These are phyloP conservation scores for Ichneumoninae sp. DNA, from an alignment of 2,888 invertebrate genomes.

Conservation along the genomic window DNA sequence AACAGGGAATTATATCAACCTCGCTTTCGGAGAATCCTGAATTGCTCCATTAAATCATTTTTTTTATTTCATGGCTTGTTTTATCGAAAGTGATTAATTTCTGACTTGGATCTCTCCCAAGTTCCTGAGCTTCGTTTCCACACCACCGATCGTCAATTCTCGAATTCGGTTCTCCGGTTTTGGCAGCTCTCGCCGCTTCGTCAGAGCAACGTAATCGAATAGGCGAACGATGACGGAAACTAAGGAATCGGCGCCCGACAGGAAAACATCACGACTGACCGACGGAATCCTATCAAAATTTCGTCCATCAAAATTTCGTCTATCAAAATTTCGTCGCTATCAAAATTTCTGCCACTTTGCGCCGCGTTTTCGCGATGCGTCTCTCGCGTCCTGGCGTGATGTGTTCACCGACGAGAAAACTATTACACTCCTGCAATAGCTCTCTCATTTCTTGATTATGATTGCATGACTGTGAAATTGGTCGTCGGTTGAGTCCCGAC, in stretches of 20 bases:
- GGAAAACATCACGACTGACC: neutral
- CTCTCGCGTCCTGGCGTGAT: constrained; percentile 57
- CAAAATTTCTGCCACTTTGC: constrained; percentile 11
- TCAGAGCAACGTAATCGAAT: neutral
- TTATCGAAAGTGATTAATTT: neutral
- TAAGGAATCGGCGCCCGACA: neutral
- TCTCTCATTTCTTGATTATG: constrained; percentile 76
- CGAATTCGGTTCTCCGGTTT: neutral
- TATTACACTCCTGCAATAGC: constrained; percentile 72
- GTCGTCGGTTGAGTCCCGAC: constrained; percentile 67
- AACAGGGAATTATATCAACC: constrained; percentile 69
- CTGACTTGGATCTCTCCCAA: neutral
- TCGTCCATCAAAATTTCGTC: too few relatives aligned
- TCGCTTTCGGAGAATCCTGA: constrained; percentile 4
- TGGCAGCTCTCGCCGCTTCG: neutral
- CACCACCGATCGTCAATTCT: neutral
- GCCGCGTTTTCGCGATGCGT: constrained; percentile 49
- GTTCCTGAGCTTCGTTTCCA: neutral
- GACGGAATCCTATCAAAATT: constrained; percentile 14
- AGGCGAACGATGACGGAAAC: constrained; percentile 6
- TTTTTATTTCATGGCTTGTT: neutral
- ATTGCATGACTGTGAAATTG: constrained; percentile 82
- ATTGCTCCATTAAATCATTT: neutral
- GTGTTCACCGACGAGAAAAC: constrained; percentile 72
- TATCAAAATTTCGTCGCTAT: neutral